Evolutionary conservation across 2,113 vertebrate genomes (phyloP).

Genomic region (Halcyon malimbica): DNA sequence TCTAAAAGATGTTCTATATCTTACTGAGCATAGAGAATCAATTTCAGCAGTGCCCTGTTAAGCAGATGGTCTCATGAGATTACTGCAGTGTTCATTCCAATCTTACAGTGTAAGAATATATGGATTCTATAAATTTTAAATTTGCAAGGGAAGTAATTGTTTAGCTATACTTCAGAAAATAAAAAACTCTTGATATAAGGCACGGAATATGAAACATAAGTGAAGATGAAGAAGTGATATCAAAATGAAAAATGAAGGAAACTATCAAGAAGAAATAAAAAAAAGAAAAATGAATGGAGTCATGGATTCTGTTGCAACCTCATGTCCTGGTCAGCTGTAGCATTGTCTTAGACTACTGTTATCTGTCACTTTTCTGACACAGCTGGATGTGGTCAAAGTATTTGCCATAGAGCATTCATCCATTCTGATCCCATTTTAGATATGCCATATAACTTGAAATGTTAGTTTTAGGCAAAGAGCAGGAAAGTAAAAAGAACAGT

Average conservation of each 20-base stretch:
- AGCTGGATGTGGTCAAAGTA: not conserved
- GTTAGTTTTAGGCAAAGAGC: not conserved
- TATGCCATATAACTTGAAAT: not conserved
- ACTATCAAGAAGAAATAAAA: not conserved
- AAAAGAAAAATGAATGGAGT: not conserved
- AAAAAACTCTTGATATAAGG: not conserved
- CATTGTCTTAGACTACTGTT: not conserved
- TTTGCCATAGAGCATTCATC: not conserved
- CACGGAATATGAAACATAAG: not conserved
- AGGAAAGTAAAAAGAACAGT: not conserved
- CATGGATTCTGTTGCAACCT: rapidly evolving
- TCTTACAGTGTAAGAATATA: not conserved
- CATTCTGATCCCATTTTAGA: not conserved
- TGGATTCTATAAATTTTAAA: not conserved
- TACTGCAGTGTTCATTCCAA: rapidly evolving
- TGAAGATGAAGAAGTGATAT: not conserved
- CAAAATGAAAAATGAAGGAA: not conserved
- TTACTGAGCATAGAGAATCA: not conserved
- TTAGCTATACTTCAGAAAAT: not conserved
- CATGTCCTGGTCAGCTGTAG: not conserved
- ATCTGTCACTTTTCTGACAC: not conserved
- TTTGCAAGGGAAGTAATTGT: not conserved
- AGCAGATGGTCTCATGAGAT: not conserved
- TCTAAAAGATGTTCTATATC: not conserved
- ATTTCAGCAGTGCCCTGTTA: not conserved